A percentile compares a stretch with the other conserved stretches of the same genome.
phyloP scores from a whole-genome alignment of 2,888 invertebrate genomes.

The Nephrotoma guestfalica region DNA sequence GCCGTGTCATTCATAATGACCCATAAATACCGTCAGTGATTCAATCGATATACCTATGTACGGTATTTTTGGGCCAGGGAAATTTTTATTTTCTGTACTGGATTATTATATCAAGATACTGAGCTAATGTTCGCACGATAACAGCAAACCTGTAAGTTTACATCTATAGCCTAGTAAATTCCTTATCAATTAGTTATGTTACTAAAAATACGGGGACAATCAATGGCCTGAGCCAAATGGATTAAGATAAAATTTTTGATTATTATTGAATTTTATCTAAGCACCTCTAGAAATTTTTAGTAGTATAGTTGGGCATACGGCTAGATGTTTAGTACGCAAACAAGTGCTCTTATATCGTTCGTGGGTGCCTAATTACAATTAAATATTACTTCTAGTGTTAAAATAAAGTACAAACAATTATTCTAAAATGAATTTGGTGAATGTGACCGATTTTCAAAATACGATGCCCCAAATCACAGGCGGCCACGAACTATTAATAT shows the following conservation, averaged over 20 bases:
- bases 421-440: not conserved
- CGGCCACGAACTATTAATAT: not conserved
- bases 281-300: not conserved
- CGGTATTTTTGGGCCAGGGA: not conserved
- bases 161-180: not conserved
- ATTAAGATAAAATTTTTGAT: not conserved
- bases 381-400: not conserved
- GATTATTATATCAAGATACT: not conserved
- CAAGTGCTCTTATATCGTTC: not conserved
- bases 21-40: not conserved
- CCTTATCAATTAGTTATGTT: not conserved
- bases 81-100: not conserved
- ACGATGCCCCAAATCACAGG: not conserved
- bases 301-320: not conserved
- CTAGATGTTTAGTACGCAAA: not conserved
- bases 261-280: not conserved
- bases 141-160: not conserved
- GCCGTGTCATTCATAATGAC: not conserved
- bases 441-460: not conserved
- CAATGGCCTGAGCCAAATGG: not conserved
- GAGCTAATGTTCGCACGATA: not conserved
- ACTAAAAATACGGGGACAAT: not conserved
- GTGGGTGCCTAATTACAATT: not conserved
- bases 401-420: not conserved
- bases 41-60: not conserved